Base-by-base conservation (phyloP, 2,113 vertebrate genomes). In the Symphodus melops region DNA sequence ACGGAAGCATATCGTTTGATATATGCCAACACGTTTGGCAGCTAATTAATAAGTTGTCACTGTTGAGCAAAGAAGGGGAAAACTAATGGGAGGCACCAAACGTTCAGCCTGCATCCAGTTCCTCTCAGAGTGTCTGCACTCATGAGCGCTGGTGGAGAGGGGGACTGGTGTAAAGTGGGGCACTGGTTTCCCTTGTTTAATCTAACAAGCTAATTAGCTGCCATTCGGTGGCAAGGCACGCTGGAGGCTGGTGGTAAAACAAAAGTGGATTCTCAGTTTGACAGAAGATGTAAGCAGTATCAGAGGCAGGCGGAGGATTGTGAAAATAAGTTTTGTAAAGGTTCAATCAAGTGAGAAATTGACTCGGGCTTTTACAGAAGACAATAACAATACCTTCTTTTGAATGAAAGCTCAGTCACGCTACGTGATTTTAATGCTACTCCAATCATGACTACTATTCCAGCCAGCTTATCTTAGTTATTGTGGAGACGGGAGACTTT, bases 291-390 rank as follows among this genome's bases (percentile, higher is more conserved):
- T 70, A 63, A 68, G 58, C 49, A 68, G 68, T n/a, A 28, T 41
- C 21, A 14, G 56, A 20, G 28, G 11, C 10, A 6, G 46, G 28
- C 41, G 59, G 37, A 69, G 59, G 37, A 69, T 74, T 74, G 69
- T 52, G 53, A 68, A 61, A 78, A 84, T 17, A 17, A 44, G 28
- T 84, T 82, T 81, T 80, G 52, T 72, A 44, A 81, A 76, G 41
- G 81, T 52, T 84, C 61, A 28, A 66, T 82, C 74, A 83, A 73
- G 77, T 85, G 86, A 82, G 77, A 88, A 88, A 89, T 83, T 81
- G 82, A 68, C 62, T 86, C 4, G 3, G 0, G 23, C 75, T 52
- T 69, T 39, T 61, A 79, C 67, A 81, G 69, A 41, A 55, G 71
- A 71, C 71, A 77, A 74, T 61, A 82, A 69, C 63, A 63, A 36